phyloP scores from a whole-genome alignment of 2,797 vertebrate species.

The Muscicapa striata region DNA sequence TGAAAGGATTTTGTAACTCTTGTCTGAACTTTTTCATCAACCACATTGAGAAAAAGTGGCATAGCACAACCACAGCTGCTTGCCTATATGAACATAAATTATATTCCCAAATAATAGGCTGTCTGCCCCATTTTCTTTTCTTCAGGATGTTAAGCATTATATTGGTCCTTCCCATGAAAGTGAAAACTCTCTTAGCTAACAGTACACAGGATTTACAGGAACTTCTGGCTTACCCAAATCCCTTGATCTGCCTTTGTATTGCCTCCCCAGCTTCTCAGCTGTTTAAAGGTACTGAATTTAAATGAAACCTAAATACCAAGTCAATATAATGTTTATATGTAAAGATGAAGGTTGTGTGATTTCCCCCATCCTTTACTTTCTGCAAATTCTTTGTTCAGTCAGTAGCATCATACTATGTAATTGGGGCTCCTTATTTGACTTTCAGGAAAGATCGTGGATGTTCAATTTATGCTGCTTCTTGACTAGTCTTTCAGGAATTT shows the following conservation, averaged over 20 bases:
- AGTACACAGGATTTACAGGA: background rate
- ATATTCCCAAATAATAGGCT: background rate
- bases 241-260: background rate
- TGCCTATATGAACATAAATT: background rate
- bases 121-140: background rate
- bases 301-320: background rate
- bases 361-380: background rate
- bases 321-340: background rate
- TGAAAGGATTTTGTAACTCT: background rate
- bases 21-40: background rate
- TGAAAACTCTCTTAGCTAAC: background rate
- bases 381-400: background rate
- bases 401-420: background rate
- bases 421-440: background rate
- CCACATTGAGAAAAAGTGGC: background rate
- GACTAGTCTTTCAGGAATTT: conserved; percentile 46
- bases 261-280: background rate
- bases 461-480: conserved; percentile 23
- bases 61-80: background rate
- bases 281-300: background rate
- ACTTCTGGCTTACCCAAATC: background rate
- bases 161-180: background rate
- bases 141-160: background rate
- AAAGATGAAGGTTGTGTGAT: background rate
- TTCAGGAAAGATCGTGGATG: conserved; percentile 25